Evolutionary conservation across 2,797 vertebrate genomes (phyloP), one percentile per base, ranked within the genome.

Genomic region (Epinephelus awoara): DNA sequence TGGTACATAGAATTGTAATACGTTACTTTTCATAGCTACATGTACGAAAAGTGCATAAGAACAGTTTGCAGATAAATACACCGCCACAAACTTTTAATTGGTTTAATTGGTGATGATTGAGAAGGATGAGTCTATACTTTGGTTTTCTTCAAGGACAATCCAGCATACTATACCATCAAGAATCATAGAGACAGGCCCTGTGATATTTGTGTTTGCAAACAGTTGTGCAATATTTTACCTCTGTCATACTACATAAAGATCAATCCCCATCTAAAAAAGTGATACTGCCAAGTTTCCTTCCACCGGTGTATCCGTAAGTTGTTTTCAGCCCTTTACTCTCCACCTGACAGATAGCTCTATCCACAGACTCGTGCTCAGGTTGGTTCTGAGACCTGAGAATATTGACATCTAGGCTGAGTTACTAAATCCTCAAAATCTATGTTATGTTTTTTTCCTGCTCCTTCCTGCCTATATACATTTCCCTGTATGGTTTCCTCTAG

Each of bases 341-440:
- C 29, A 57, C 25, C 70, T 77, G 78, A 89, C 66, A 64, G 74
- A 54, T 77, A 55, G 75, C 73, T 83, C 25, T 70, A 69, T 70
- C 71, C 64, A 62, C 56, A 59, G 56, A 77, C 64, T 65, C 54
- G 6, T 76, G 77, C 72, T 69, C 75, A 83, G 70, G 65, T 77
- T 74, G 72, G 49, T 70, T 88, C 77, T 56, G 75, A 86, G 72
- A 82, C 34, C 66, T 74, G 75, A 85, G 78, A 79, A 86, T 86
- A 88, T 81, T 81, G 89, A 89, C 88, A 84, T 80, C 72, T 42
- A 71, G 76, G 71, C 56, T 86, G 71, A 85, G 69, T 81, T 72
- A 73, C 80, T 85, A 88, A 91, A 89, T 79, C 86, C 82, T 73
- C 38, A 13, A 80, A 91, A 83, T 80, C 90, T 70, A 58, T 77